Base-by-base conservation (phyloP, 35 echinoderm and acorn worm species). In the Ophiothrix spiculata region DNA sequence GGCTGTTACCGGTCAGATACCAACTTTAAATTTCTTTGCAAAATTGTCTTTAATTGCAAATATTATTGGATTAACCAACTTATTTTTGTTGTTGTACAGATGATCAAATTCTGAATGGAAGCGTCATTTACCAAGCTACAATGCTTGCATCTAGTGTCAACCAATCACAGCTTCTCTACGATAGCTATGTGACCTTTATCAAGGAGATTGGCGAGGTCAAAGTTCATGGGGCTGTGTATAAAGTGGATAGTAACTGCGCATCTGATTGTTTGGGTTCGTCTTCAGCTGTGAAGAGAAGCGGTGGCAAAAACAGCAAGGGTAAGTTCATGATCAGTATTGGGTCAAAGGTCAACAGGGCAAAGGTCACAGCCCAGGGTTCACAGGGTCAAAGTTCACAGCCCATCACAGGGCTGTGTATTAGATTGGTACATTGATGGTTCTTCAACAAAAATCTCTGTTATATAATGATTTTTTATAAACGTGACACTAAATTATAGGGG, bases 111-210 rank as follows among this genome's bases (percentile, higher is more conserved):
- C 15, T 89, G 36, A 89, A 88, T 75, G 91, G 91, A 23, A 93
- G 91, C 85, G 91, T 93, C 1, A 73, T 88, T 14, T 93, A 89
- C 63, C 81, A 93, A 46, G 86, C 82, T 19, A 56, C 38, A 23
- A 78, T 93, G 40, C 8, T 83, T 31, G 91, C 86, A 14, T 23
- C 88, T 11, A 88, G 36, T 73, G 21, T 38, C 3, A 39, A n/a
- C 45, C 91, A 93, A 46, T 38, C 86, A 31, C 33, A 77, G 21
- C 35, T 81, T 2, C 75, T 93, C 3, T 37, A 84, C 36, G 56
- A 88, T 15, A 86, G 77, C 37, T 93, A 93, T 29, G 46, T 64
- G 14, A 63, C 46, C 25, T 93, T 84, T 33, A 80, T 93, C 75
- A 79, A 77, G 28, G 56, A 88, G 42, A 85, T 86, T 10, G 32